Evolutionary conservation across 37 sponge, comb jelly and placozoan genomes (phyloP).

Genomic region (Geodia barretti): DNA sequence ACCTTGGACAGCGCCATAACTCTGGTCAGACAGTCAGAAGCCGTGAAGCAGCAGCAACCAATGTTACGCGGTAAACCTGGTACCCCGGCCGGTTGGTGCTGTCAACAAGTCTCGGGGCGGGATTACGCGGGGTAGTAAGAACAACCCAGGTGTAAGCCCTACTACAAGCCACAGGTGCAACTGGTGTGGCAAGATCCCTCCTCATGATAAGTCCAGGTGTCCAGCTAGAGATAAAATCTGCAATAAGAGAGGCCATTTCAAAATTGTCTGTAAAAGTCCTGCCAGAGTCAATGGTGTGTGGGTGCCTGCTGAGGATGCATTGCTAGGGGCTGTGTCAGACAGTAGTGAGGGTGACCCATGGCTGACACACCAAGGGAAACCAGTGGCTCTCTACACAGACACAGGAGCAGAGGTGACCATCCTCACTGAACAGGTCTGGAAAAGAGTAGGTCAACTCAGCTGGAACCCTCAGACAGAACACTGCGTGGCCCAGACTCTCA

Average conservation of each 20-base stretch:
- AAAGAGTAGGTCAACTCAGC: background rate
- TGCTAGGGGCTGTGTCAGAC: too few relatives aligned
- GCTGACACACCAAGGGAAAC: background rate
- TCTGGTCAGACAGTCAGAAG: slow-evolving; percentile 14
- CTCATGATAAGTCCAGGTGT: slow-evolving; percentile 3
- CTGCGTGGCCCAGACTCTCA: background rate
- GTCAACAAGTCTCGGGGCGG: too few relatives aligned
- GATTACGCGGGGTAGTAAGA: too few relatives aligned
- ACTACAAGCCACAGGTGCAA: too few relatives aligned
- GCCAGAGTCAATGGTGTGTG: too few relatives aligned
- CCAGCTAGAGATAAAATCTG: slow-evolving; percentile 24
- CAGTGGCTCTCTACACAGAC: slow-evolving; percentile 8
- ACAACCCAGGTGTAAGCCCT: too few relatives aligned
- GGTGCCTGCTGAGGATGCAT: too few relatives aligned
- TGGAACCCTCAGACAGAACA: background rate
- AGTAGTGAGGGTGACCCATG: too few relatives aligned
- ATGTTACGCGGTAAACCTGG: background rate
- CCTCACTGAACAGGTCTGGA: background rate
- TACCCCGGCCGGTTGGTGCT: too few relatives aligned
- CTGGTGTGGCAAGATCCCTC: slow-evolving; percentile 5
- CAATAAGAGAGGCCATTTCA: slow-evolving; percentile 19
- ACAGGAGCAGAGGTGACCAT: slow-evolving; percentile 33
- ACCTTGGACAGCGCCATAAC: slow-evolving; percentile 25
- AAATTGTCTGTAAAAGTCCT: background rate
- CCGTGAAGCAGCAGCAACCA: slow-evolving; percentile 32